A percentile compares a stretch with the other conserved stretches of the same genome.
Conservation (phyloP, 2,113 vertebrate genomes). For the Erpornis zantholeuca region DNA sequence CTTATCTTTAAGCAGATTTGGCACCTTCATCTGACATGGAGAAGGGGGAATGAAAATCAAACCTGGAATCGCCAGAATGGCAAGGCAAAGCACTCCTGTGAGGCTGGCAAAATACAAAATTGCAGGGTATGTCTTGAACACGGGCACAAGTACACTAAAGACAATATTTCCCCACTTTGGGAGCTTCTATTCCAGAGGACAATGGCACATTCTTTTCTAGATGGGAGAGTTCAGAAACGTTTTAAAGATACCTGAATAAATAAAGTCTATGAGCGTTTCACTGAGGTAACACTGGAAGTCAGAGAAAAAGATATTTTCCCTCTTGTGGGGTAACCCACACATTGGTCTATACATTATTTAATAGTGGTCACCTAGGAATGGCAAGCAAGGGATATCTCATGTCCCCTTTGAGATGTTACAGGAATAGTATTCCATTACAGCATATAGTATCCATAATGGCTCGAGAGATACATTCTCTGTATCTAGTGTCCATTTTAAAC, state of each 20-base stretch:
- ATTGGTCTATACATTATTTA: slow-evolving; percentile 69
- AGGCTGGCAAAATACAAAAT: background rate
- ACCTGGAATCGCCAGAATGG: background rate
- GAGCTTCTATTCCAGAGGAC: background rate
- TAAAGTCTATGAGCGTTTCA: background rate
- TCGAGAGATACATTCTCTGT: slow-evolving; percentile 19
- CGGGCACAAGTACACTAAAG: background rate
- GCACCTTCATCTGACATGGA: background rate
- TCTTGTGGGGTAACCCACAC: slow-evolving; percentile 9
- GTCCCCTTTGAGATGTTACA: slow-evolving; percentile 41
- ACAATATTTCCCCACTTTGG: background rate
- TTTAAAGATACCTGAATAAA: slow-evolving; percentile 3
- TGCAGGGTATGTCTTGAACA: background rate
- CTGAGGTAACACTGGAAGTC: slow-evolving; percentile 43
- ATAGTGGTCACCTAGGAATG: slow-evolving; percentile 64
- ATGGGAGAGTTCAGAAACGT: background rate
- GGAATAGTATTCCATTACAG: slow-evolving; percentile 67
- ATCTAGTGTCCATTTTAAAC: slow-evolving; percentile 61
- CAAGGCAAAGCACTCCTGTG: background rate
- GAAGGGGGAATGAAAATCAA: slow-evolving; percentile 9
- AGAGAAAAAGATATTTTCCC: slow-evolving; percentile 25
- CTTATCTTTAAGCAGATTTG: background rate
- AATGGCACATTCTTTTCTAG: background rate
- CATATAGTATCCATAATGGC: slow-evolving; percentile 57
- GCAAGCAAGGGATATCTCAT: slow-evolving; percentile 48